A percentile compares a stretch with the other conserved stretches of the same genome.
Evolutionary conservation across 2,888 invertebrate genomes (phyloP).

Genomic region (Pandemis corylana): DNA sequence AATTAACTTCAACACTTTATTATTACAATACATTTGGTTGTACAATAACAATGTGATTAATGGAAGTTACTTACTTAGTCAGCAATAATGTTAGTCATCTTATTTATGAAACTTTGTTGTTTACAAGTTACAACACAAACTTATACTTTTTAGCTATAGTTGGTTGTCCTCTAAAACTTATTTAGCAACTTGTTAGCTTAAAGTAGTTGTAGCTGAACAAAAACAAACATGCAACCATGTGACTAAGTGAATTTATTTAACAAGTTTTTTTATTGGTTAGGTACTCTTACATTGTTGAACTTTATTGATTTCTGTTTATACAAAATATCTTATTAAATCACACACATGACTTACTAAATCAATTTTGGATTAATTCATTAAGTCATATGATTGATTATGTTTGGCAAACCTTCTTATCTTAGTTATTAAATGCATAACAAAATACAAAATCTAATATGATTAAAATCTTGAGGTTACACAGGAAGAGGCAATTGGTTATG

Average conservation of each 20-base stretch:
- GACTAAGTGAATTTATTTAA: background rate
- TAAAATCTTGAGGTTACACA: too few species aligned
- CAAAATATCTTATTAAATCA: too few species aligned
- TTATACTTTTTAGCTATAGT: background rate
- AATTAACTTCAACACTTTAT: too few species aligned
- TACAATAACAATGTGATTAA: background rate
- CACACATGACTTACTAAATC: too few species aligned
- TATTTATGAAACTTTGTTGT: background rate
- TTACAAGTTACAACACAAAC: background rate
- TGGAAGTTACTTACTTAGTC: background rate
- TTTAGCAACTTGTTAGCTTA: background rate
- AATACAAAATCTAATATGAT: too few species aligned
- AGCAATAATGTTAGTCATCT: background rate
- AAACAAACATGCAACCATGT: background rate
- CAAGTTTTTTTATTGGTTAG: background rate
- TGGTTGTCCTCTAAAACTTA: background rate
- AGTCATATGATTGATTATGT: too few species aligned
- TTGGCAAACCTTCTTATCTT: too few species aligned
- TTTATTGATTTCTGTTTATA: background rate
- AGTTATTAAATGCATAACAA: too few species aligned
- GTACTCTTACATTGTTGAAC: background rate
- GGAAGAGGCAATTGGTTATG: too few species aligned
- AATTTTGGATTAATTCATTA: too few species aligned
- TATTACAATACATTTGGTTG: too few species aligned
- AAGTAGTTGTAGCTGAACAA: background rate